Conservation (phyloP, 2,113 vertebrate genomes). For the Trogon melanurus region DNA sequence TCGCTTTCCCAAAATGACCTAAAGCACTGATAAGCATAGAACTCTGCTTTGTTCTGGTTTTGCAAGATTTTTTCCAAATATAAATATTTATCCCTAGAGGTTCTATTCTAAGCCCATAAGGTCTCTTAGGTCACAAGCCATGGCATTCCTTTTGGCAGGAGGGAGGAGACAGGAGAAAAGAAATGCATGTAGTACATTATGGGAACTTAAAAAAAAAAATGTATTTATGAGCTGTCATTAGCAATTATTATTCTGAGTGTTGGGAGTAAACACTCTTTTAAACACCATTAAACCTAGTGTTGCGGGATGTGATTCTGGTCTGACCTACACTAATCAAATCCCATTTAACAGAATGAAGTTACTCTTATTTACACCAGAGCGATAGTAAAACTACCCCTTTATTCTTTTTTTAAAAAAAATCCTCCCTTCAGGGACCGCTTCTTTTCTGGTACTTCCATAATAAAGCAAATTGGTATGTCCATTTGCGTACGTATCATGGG, state of each 20-base stretch:
- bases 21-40: background rate
- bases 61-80: background rate
- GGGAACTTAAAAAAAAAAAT: background rate
- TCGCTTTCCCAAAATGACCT: background rate
- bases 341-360: background rate
- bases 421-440: background rate
- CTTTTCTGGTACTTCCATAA: slow-evolving; percentile 26
- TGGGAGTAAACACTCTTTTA: background rate
- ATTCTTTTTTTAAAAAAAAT: background rate
- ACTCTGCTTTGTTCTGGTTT: background rate
- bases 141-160: background rate
- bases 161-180: background rate
- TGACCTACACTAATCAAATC: background rate
- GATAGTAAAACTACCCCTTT: background rate
- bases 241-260: background rate
- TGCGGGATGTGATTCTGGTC: background rate
- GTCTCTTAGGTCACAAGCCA: background rate
- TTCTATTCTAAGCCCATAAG: background rate
- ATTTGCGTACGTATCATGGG: slow-evolving; percentile 9
- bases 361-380: background rate
- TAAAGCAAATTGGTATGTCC: slow-evolving; percentile 60
- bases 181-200: background rate
- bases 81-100: background rate
- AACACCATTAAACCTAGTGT: background rate
- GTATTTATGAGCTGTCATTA: background rate